These are phyloP conservation scores for Halcyon malimbica DNA, from an alignment of 2,113 vertebrate genomes.

Conservation along the genomic window DNA sequence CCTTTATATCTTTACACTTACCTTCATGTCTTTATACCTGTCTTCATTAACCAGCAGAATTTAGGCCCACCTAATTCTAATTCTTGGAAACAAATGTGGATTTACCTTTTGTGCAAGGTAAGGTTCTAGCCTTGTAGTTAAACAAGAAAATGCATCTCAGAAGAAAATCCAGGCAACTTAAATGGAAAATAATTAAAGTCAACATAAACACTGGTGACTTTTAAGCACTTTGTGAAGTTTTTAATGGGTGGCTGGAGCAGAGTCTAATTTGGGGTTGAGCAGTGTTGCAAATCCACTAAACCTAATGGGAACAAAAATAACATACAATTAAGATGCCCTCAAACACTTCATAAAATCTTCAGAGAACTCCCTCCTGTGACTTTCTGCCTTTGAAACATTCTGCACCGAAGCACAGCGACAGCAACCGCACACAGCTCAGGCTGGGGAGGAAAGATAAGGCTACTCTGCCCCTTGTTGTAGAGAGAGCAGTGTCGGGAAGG, in stretches of 20 bases:
- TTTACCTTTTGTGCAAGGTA: neutral
- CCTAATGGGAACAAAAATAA: neutral
- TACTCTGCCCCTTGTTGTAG: neutral
- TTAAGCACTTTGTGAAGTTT: neutral
- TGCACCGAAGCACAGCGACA: neutral
- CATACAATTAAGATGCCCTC: neutral
- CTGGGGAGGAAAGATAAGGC: neutral
- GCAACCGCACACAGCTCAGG: neutral
- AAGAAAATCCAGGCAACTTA: neutral
- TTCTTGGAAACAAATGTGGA: neutral
- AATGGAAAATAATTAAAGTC: neutral
- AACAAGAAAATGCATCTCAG: neutral
- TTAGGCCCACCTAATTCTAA: neutral
- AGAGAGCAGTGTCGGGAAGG: neutral
- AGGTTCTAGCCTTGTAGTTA: neutral
- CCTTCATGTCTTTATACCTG: neutral
- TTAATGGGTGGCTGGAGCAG: neutral
- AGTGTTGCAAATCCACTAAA: neutral
- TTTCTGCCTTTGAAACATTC: constrained; percentile 7
- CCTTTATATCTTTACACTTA: neutral
- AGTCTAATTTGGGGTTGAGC: neutral
- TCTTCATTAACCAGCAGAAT: neutral
- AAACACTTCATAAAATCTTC: neutral
- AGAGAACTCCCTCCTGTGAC: neutral
- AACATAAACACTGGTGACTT: neutral